Evolutionary conservation across 2,113 vertebrate species (phyloP), one percentile per base, ranked within the genome.

Genomic region (Nycticryphes semicollaris): DNA sequence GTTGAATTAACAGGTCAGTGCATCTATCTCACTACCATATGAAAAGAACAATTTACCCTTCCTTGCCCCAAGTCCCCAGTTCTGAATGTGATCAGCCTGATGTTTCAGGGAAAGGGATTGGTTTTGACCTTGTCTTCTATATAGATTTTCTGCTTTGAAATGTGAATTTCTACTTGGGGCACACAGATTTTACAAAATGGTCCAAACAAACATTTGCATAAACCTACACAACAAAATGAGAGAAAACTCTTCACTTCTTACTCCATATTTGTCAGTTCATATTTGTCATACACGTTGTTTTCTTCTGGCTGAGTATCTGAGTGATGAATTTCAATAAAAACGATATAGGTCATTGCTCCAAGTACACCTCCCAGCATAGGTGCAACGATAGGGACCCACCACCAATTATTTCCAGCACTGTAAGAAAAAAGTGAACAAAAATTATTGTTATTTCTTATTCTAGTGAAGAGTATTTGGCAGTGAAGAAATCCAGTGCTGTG

Each of bases 321-420:
- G 31, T 99, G 99, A 93, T 99, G 99, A n/a, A 99, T 90, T 97
- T 99, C 99, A 56, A 99, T 99, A 90, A 98, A 96, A 50, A 99
- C 86, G 19, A 99, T 59, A 75, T 99, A 99, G 96, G 98, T 27
- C 28, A 98, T 86, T 3, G 99, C 98, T 89, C 99, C 99, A 21
- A 99, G 87, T 27, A 98, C 95, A 16, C 98, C 99, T 1, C 99
- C 99, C 59, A 99, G 95, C 98, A 99, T 96, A 12, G 99, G 99
- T 20, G 98, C 99, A 16, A 98, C 98, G 30, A 99, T 96, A 30
- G 99, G 99, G 69, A 99, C 97, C 99, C 99, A 99, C 99, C 99
- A 99, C 98, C 99, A 99, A 90, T 98, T 97, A 63, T 98, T 98
- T 77, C 98, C 99, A 84, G 98, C 98, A 64, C 99, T 99, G 98